Percentiles rank a stretch among this genome's conserved stretches.
These are phyloP conservation scores for Spodoptera litura DNA, from an alignment of 1,140 invertebrate genomes.

Conservation along the genomic window DNA sequence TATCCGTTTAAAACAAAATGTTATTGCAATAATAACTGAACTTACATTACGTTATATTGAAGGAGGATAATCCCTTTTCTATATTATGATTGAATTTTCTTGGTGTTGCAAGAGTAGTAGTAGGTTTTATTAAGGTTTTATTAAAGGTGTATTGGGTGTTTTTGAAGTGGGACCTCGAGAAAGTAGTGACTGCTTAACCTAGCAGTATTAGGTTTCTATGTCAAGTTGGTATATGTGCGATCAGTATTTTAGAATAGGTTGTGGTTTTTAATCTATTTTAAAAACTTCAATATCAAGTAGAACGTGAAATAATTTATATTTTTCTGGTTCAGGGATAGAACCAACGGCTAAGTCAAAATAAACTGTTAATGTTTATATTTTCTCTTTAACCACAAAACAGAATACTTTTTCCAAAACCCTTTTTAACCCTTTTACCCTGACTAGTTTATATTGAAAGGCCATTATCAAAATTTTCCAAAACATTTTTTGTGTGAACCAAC, in stretches of 20 bases:
- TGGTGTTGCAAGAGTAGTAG: background rate
- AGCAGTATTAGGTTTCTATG: too few relatives aligned
- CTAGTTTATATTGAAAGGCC: constrained; percentile 4
- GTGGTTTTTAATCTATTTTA: too few relatives aligned
- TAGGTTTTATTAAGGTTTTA: background rate
- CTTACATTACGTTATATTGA: constrained; percentile 57
- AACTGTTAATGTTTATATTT: background rate
- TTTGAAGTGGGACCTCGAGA: too few relatives aligned
- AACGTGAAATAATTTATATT: too few relatives aligned
- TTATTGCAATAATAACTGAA: constrained; percentile 74
- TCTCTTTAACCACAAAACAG: background rate
- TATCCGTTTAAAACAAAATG: constrained; percentile 80
- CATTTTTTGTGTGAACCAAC: constrained; percentile 17
- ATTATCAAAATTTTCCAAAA: background rate
- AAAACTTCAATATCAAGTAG: too few relatives aligned
- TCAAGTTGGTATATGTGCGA: too few relatives aligned
- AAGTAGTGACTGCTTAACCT: too few relatives aligned
- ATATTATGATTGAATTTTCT: constrained; percentile 20
- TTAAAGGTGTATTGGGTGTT: background rate
- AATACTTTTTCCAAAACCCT: background rate
- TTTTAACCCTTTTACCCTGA: background rate
- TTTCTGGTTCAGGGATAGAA: too few relatives aligned
- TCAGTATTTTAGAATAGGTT: too few relatives aligned
- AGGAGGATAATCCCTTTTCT: constrained; percentile 39
- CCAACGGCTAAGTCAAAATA: too few relatives aligned